These are phyloP conservation scores for Paratilapia polleni DNA, from an alignment of 2,113 vertebrate genomes.

Conservation along the genomic window DNA sequence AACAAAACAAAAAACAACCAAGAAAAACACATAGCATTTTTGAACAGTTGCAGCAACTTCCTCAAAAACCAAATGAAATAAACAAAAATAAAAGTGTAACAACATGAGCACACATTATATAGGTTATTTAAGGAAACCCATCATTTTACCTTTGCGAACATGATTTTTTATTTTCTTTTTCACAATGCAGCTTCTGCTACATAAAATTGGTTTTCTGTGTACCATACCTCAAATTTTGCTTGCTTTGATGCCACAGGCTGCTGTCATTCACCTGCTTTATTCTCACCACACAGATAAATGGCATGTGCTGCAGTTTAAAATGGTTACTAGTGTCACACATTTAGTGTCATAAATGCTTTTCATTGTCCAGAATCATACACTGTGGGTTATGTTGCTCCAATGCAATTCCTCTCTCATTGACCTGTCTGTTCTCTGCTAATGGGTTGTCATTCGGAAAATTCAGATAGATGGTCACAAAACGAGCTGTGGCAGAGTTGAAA, in stretches of 20 bases:
- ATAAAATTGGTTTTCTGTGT: neutral
- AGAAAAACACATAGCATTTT: neutral
- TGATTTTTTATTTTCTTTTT: neutral
- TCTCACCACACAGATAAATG: neutral
- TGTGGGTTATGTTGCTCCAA: neutral
- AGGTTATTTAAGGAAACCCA: neutral
- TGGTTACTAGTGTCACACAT: neutral
- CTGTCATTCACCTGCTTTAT: neutral
- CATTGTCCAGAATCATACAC: neutral
- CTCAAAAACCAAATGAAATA: neutral
- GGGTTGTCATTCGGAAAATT: neutral
- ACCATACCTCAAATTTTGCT: neutral
- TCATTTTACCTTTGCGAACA: neutral
- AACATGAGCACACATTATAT: neutral
- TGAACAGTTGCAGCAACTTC: too few species aligned
- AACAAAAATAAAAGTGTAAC: neutral
- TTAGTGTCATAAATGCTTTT: neutral
- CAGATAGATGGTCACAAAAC: neutral
- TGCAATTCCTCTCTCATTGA: neutral
- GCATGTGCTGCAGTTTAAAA: neutral
- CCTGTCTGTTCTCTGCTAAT: neutral
- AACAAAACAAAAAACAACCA: neutral
- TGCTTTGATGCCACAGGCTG: neutral
- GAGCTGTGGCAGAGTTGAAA: neutral
- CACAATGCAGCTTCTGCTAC: neutral